Evolutionary conservation across 1,140 invertebrate species (phyloP).

Genomic region (Dryas iulia): DNA sequence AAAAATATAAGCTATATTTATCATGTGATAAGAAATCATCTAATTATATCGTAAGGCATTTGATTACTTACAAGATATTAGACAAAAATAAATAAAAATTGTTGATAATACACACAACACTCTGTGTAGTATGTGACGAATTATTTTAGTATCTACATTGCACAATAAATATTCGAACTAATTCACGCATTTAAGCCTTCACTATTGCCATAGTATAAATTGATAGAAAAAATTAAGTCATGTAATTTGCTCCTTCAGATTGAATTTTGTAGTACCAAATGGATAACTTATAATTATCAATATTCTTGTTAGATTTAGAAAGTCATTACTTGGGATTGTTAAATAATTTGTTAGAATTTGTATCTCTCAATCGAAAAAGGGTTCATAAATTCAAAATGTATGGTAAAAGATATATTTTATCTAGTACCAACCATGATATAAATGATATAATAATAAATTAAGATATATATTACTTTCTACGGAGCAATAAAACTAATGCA

Average conservation of each 20-base stretch:
- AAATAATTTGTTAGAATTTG: too few relatives aligned
- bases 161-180: not conserved
- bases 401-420: too few relatives aligned
- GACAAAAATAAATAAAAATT: slow-evolving; percentile 2
- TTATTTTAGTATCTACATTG: not conserved
- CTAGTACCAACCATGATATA: not conserved
- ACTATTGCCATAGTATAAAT: not conserved
- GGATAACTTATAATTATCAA: not conserved
- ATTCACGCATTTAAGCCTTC: not conserved
- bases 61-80: not conserved
- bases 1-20: slow-evolving; percentile 1
- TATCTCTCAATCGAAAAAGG: too few relatives aligned
- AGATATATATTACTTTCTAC: not conserved
- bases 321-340: too few relatives aligned
- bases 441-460: not conserved
- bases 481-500: too few relatives aligned
- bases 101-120: not conserved
- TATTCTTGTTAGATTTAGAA: too few relatives aligned
- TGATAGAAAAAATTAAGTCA: not conserved
- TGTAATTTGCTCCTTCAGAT: not conserved
- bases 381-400: too few relatives aligned
- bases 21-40: not conserved
- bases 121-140: not conserved
- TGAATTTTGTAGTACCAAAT: not conserved
- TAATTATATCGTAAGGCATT: slow-evolving; percentile 2